Base-by-base conservation (phyloP, 2,113 vertebrate genomes). In the Cathartes aura region DNA sequence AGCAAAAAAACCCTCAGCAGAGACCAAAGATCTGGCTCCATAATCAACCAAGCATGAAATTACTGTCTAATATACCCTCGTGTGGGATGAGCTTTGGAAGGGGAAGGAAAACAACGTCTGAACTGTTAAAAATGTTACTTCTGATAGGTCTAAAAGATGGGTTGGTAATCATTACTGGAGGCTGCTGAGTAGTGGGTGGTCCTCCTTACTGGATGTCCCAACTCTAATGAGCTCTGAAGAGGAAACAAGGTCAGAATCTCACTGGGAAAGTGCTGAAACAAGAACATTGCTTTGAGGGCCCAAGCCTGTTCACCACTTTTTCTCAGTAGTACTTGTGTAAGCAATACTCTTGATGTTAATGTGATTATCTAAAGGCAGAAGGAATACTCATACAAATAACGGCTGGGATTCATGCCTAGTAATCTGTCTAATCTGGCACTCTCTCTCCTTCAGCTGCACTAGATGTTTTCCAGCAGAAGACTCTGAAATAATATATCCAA, bases 361-460 rank as follows among this genome's bases (percentile, higher is more conserved):
- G 71, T 75, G 83, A 94, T 96, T 97, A 87, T 74, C 64, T 62
- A 87, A 89, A 95, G 58, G 81, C 83, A 91, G 64, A 95, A 87
- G 48, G 36, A 95, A 80, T 87, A 96, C 9, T 95, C 89, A 82
- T 19, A 89, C 32, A 96, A 87, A 85, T 68, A 95, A 93, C n/a
- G 21, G 15, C 9, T 95, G 89, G 89, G 91, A 96, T 88, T 70
- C 84, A 62, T 78, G 95, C 78, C 96, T 92, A 92, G 63, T 24
- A 89, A 92, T 95, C 64, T 89, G 66, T 82, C 83, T 94, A 27
- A 87, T 96, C 84, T 96, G 94, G 93, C 95, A 89, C 20, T 53
- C 43, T 60, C 52, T 80, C 50, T 63, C n/a, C 59, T 94, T 96
- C 93, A 91, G 86, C 87, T 86, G 82, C 58, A 75, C 42, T 87